Evolutionary conservation across 2,888 invertebrate genomes (phyloP), one percentile per base, ranked within the genome.

Genomic region (Drosophila tanythrix): DNA sequence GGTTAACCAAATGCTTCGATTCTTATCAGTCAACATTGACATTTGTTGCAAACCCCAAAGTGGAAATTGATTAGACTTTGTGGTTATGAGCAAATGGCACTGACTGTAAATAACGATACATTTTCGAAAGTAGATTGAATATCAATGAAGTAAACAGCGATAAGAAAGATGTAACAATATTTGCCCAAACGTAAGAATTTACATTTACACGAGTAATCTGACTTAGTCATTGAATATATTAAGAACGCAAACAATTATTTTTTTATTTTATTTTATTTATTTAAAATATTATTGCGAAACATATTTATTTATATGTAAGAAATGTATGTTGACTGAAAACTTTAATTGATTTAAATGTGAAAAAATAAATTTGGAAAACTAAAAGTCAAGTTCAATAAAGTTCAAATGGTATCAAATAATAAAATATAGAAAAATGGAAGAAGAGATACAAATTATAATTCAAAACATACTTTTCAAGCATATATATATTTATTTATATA

Each of bases 11-110:
- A 64, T 68, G 58, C 35, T 56, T 48, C 56, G 58, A 71, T 67
- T 57, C 71, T 75, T 78, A 79, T 78, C 74, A 59, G 33, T 62
- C 33, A 53, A 48, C 40, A 55, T 64, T 60, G 50, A 59, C 55
- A 66, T 72, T 43, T 27, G 36, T n/a, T 63, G 36, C 38, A 50
- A 35, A 8, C 43, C 40, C n/a, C 52, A 74, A 38, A 48, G 51
- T 51, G 36, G 36, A 38, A 67, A 68, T 56, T 66, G 55, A 48
- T 67, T 46, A 48, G 21, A 57, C 21, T 35, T 31, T 31, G 33
- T 52, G 70, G 27, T 52, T 65, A 70, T 61, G 48, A 15, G n/a
- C 60, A 56, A 74, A 65, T 77, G 62, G 46, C 71, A 63, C 25
- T 60, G 33, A 66, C 56, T 52, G n/a, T n/a, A 31, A 52, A 31